phyloP scores from a whole-genome alignment of 2,888 invertebrate species.

The Galerucella nymphaeae region DNA sequence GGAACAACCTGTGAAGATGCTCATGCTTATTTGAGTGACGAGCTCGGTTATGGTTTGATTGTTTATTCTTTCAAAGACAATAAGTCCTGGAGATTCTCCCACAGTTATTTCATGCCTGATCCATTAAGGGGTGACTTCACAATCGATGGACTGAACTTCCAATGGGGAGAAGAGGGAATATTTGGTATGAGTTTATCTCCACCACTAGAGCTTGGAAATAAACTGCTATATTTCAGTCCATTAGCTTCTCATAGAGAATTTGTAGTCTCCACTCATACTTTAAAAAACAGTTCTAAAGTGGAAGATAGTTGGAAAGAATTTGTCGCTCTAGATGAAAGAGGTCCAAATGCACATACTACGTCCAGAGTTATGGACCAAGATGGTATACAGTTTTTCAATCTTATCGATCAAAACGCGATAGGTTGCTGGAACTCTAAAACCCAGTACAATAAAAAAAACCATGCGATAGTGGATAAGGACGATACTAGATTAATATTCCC shows the following conservation, averaged over 20 bases:
- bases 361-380: conserved; percentile 79
- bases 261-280: conserved; percentile 78
- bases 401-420: conserved; percentile 84
- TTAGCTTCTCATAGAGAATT: conserved; percentile 83
- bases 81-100: conserved; percentile 82
- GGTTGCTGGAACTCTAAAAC: conserved; percentile 81
- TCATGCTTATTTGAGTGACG: conserved; percentile 71
- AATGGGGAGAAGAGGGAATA: conserved; percentile 80
- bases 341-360: conserved; percentile 76
- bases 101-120: conserved; percentile 85
- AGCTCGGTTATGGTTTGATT: conserved; percentile 83
- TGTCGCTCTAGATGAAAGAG: conserved; percentile 73
- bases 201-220: conserved; percentile 73
- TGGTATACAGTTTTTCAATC: conserved; percentile 80
- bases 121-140: conserved; percentile 83
- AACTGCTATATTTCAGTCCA: conserved; percentile 82
- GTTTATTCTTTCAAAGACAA: conserved; percentile 82
- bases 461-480: conserved; percentile 79
- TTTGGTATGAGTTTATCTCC: conserved; percentile 83
- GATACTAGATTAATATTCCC: conserved; percentile 83
- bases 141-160: conserved; percentile 84
- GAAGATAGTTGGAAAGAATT: conserved; percentile 79
- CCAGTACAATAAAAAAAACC: conserved; percentile 74
- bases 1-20: conserved; percentile 50
- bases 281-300: conserved; percentile 76